phyloP scores from a whole-genome alignment of 2,113 vertebrate species.

The Ramphastos sulfuratus region DNA sequence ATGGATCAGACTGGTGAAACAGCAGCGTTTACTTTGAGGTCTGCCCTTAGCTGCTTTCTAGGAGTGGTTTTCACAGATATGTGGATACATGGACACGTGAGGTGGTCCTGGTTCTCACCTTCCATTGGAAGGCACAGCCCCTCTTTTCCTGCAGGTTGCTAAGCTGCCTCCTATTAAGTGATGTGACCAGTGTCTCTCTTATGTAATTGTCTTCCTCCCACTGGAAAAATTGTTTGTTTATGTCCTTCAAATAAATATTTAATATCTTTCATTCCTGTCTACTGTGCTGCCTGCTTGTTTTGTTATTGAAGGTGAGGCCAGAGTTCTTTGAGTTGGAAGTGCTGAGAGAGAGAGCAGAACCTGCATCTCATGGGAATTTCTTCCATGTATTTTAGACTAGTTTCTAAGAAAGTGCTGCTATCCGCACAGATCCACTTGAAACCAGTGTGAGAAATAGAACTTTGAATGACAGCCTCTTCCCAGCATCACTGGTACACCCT shows the following conservation, averaged over 20 bases:
- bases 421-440: not conserved
- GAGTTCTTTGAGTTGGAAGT: not conserved
- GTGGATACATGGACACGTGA: rapidly evolving
- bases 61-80: not conserved
- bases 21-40: not conserved
- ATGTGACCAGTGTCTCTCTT: not conserved
- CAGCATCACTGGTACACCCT: rapidly evolving
- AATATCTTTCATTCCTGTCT: not conserved
- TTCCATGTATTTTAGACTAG: not conserved
- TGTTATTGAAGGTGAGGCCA: not conserved
- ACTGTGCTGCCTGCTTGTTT: not conserved
- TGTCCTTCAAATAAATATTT: constrained; percentile 41
- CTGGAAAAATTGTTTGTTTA: not conserved
- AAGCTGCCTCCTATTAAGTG: not conserved
- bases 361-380: not conserved
- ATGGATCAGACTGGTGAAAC: not conserved
- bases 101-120: not conserved
- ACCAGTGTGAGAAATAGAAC: not conserved
- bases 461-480: not conserved
- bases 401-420: not conserved
- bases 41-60: not conserved
- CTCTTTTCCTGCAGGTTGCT: not conserved
- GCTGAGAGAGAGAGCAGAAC: not conserved
- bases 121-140: not conserved
- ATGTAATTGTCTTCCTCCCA: not conserved